These are phyloP conservation scores for Drosophila anceps DNA, from an alignment of 2,888 invertebrate species.

Conservation along the genomic window DNA sequence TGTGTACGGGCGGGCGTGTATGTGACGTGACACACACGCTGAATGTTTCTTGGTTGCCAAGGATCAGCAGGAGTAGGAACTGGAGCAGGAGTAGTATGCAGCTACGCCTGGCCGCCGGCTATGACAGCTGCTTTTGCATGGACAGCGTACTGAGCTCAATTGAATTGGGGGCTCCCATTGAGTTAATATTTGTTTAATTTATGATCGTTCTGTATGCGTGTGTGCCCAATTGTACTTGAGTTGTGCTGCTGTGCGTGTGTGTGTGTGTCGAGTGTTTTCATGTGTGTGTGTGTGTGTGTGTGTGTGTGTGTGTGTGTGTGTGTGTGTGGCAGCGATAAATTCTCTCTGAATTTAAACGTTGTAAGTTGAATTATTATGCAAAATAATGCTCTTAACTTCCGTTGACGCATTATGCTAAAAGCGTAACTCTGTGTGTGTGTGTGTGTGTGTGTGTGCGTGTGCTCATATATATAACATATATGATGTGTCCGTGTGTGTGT, in stretches of 20 bases:
- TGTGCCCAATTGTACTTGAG: constrained; percentile 74
- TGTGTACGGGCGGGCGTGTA: constrained; percentile 72
- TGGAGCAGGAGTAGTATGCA: background rate
- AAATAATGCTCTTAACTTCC: constrained; percentile 79
- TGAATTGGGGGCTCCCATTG: constrained; percentile 30
- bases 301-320: constrained; percentile 37
- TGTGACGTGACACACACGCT: constrained; percentile 72
- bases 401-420: constrained; percentile 66
- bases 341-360: constrained; percentile 63
- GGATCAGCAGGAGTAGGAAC: constrained; percentile 45
- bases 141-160: constrained; percentile 4
- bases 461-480: background rate
- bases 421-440: constrained; percentile 13
- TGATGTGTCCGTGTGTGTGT: constrained; percentile 23
- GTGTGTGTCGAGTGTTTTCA: constrained; percentile 19
- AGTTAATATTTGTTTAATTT: constrained; percentile 77
- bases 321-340: constrained; percentile 64
- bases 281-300: constrained; percentile 36
- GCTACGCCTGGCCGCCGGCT: constrained; percentile 14
- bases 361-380: constrained; percentile 80
- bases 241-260: constrained; percentile 10
- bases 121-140: background rate
- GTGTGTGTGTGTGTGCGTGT: background rate
- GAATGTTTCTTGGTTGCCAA: constrained; percentile 26
- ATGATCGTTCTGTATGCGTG: constrained; percentile 62